phyloP scores from a whole-genome alignment of 2,797 vertebrate genomes.

The Ara ararauna region DNA sequence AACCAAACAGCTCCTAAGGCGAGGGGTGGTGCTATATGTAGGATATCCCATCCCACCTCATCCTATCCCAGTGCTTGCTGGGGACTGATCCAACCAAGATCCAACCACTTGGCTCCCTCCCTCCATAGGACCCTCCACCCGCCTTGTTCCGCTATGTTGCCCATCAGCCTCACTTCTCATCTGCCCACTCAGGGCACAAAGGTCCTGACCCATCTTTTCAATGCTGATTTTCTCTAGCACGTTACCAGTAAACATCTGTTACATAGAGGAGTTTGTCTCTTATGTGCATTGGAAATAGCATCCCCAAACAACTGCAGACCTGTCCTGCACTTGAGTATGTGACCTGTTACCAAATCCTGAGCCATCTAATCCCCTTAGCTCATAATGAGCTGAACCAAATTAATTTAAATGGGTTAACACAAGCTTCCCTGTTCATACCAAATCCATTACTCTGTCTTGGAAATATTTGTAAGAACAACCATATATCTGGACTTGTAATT shows the following conservation, averaged over 20 bases:
- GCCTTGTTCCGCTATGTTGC: accelerated
- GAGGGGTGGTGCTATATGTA: neutral
- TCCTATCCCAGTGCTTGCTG: neutral
- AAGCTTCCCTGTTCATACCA: neutral
- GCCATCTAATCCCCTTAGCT: constrained; percentile 32
- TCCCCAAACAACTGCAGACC: neutral
- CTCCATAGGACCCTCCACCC: neutral
- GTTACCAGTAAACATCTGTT: accelerated
- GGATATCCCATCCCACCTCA: neutral
- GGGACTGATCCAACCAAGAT: neutral
- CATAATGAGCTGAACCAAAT: constrained; percentile 32
- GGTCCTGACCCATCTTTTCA: neutral
- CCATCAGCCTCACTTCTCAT: neutral
- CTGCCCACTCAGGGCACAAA: neutral
- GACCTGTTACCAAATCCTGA: constrained; percentile 21
- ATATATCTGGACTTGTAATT: constrained; percentile 13
- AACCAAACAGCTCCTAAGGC: accelerated
- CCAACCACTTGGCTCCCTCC: neutral
- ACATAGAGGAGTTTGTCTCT: neutral
- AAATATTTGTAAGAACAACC: constrained; percentile 43
- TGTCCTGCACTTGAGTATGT: neutral
- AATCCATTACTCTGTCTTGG: constrained; percentile 1
- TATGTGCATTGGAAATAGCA: neutral
- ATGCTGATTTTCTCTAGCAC: neutral
- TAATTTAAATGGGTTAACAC: constrained; percentile 50